These are phyloP conservation scores for Eutolmus rufibarbis DNA, from an alignment of 2,888 invertebrate genomes.

Conservation along the genomic window DNA sequence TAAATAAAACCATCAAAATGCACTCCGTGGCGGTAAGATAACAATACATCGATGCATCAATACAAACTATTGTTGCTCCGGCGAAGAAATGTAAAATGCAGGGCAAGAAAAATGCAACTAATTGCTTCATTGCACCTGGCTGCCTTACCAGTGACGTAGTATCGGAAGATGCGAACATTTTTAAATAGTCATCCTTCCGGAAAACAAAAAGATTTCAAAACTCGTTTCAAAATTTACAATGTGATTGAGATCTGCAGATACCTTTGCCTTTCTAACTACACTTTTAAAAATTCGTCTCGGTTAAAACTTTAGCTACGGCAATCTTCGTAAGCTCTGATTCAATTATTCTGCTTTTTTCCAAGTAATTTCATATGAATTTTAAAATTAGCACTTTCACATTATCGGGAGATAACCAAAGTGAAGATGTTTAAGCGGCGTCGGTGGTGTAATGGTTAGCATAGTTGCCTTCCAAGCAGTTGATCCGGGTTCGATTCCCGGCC, in stretches of 20 bases:
- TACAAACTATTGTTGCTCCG: neutral
- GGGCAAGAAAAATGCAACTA: neutral
- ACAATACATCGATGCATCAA: slow-evolving; percentile 8
- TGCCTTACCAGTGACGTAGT: neutral
- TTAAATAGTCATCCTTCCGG: neutral
- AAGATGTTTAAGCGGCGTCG: neutral
- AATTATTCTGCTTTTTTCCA: neutral
- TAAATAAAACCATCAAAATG: slow-evolving; percentile 8
- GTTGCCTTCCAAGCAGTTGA: slow-evolving; percentile 40
- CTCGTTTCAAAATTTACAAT: neutral
- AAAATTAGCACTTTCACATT: neutral
- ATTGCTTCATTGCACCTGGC: slow-evolving; percentile 1
- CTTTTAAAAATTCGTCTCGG: neutral
- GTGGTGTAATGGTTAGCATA: slow-evolving; percentile 43
- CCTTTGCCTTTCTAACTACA: neutral
- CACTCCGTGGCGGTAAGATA: slow-evolving; percentile 4
- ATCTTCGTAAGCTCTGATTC: neutral
- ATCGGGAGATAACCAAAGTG: neutral
- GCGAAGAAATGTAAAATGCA: neutral
- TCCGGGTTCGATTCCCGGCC: slow-evolving; percentile 37
- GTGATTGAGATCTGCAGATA: neutral
- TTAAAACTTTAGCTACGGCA: neutral
- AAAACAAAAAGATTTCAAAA: neutral
- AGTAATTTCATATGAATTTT: neutral
- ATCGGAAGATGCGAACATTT: neutral